These are phyloP conservation scores for Bubo blakistoni DNA, from an alignment of 2,113 vertebrate species.

Conservation along the genomic window DNA sequence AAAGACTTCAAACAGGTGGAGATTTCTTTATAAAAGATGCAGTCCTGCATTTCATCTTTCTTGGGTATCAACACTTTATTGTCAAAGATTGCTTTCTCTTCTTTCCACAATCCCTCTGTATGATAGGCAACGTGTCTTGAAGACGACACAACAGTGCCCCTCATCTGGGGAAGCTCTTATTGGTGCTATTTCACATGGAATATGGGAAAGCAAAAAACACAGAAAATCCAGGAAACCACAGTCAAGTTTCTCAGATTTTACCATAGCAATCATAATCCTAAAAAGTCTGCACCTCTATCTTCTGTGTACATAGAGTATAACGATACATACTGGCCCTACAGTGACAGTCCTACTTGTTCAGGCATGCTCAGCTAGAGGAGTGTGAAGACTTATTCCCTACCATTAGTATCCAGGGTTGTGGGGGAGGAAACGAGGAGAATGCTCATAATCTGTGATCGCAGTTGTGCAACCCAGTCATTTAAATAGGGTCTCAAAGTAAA, in stretches of 20 bases:
- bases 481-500: background rate
- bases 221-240: background rate
- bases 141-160: background rate
- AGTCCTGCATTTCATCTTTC: background rate
- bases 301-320: background rate
- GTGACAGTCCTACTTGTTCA: background rate
- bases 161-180: background rate
- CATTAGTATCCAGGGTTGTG: background rate
- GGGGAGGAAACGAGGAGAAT: background rate
- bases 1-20: background rate
- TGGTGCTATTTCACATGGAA: background rate
- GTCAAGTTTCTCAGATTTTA: background rate
- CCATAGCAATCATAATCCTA: background rate
- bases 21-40: background rate
- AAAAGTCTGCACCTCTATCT: background rate
- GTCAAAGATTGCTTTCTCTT: background rate
- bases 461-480: background rate
- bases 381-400: background rate
- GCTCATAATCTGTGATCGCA: background rate
- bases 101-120: background rate
- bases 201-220: background rate
- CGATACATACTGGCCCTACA: background rate
- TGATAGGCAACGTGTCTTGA: background rate
- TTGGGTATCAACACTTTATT: background rate
- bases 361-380: background rate